phyloP scores from a whole-genome alignment of 2,888 invertebrate species.

The Drosophila robusta region DNA sequence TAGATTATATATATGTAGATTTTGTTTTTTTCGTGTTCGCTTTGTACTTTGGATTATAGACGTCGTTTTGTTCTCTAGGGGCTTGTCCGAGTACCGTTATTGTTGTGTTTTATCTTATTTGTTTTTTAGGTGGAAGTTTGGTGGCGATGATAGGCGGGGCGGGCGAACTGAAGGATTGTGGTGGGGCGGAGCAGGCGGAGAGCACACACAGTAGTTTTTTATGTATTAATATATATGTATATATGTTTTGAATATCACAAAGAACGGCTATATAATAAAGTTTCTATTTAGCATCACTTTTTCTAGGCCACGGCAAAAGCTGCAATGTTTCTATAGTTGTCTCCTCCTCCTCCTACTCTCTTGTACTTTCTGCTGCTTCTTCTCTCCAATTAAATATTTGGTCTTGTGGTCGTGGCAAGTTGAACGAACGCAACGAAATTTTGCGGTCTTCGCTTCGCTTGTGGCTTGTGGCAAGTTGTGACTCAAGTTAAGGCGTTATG shows the following conservation, averaged over 20 bases:
- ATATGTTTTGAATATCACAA: conserved; percentile 59
- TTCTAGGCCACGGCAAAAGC: conserved; percentile 44
- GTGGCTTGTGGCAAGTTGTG: conserved; percentile 63
- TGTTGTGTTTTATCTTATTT: conserved; percentile 8
- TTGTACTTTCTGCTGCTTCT: conserved; percentile 13
- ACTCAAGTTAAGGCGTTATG: conserved; percentile 74
- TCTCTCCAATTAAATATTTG: conserved; percentile 50
- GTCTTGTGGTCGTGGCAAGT: conserved; percentile 64
- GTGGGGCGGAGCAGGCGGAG: conserved; percentile 39
- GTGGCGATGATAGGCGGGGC: conserved; percentile 64
- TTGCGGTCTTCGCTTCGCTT: conserved; percentile 34
- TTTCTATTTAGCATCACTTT: conserved; percentile 34
- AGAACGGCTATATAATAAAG: conserved; percentile 38
- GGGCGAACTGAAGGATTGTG: conserved; percentile 48
- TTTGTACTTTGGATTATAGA: conserved; percentile 79
- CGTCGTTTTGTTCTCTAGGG: conserved; percentile 59
- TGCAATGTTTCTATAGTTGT: conserved; percentile 37
- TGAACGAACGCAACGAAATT: conserved; percentile 73
- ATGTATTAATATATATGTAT: conserved; percentile 24
- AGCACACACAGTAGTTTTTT: conserved; percentile 34
- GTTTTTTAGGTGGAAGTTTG: conserved; percentile 45
- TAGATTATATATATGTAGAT: conserved; percentile 27
- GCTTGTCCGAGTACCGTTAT: conserved; percentile 33
- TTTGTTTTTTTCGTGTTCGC: conserved; percentile 40
- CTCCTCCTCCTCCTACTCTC: conserved; percentile 7